Evolutionary conservation across 2,113 vertebrate species (phyloP), one percentile per base, ranked within the genome.

Genomic region (Callopanchax toddi): DNA sequence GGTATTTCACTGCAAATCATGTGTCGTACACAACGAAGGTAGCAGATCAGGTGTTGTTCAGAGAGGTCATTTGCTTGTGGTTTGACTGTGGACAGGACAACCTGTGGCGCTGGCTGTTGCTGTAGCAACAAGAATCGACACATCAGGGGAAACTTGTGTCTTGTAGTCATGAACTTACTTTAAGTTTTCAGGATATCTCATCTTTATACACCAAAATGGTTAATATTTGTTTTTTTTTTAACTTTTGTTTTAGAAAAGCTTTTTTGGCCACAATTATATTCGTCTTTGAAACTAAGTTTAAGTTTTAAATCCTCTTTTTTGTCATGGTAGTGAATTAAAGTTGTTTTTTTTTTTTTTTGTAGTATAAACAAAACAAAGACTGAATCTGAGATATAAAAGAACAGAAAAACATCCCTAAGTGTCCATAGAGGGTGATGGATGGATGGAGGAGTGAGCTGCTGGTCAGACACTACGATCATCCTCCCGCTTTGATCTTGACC

Each of bases 401-500:
- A 32, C 2, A 17, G n/a, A 51, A 16, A 51, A 49, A 49, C 16
- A 17, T 29, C 21, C 12, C n/a, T n/a, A n/a, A n/a, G 21, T 72
- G 40, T 57, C 71, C 16, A 45, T 40, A 48, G 58, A 51, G 44
- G 34, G 60, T 60, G 65, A 52, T 44, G 1, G 20, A 52, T 44
- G 1, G 20, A 52, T 37, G 50, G 76, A 48, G 26, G 46, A 69
- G 60, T 62, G 74, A 77, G 68, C 49, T 63, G 79, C 71, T 39
- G 65, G 71, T 56, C 60, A 60, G 57, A 87, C 78, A 82, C 72
- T 62, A 65, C 68, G 58, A 78, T 77, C 69, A 83, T 80, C 69
- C 79, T 78, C 81, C 79, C 54, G 29, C 67, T 86, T 82, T 84
- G 84, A 87, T 88, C 73, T 74, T 81, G 77, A 88, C 84, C 74